Evolutionary conservation across 2,797 vertebrate genomes (phyloP).

Genomic region (Malacoraja senta): DNA sequence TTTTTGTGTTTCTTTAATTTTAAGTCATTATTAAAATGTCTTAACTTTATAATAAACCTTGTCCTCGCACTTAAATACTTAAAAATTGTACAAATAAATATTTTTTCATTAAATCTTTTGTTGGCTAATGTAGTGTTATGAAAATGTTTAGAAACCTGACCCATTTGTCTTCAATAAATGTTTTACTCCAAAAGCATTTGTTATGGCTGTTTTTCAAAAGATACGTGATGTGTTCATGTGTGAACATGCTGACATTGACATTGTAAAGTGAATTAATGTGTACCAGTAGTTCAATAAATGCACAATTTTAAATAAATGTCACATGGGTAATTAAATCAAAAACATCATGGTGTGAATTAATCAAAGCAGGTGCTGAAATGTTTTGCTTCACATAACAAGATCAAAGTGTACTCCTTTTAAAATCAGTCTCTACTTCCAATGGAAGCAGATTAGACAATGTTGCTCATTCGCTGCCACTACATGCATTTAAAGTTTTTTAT

Average conservation of each 20-base stretch:
- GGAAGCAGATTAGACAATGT: constrained; percentile 27
- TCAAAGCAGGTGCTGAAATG: constrained; percentile 37
- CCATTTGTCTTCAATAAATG: constrained; percentile 38
- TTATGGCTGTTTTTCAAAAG: constrained; percentile 36
- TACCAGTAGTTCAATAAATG: constrained; percentile 26
- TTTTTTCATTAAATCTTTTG: constrained; percentile 22
- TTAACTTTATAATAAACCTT: neutral
- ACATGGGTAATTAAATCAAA: constrained; percentile 33
- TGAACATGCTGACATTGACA: constrained; percentile 38
- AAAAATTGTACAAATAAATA: constrained; percentile 19
- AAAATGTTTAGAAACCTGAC: constrained; percentile 27
- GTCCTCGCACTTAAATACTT: neutral
- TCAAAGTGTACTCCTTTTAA: constrained; percentile 31
- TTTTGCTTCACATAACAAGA: constrained; percentile 34
- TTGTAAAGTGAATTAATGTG: constrained; percentile 37
- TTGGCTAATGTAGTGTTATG: neutral
- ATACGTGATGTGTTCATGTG: constrained; percentile 21
- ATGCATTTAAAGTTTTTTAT: constrained; percentile 4
- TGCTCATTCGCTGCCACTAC: neutral
- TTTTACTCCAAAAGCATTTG: constrained; percentile 34
- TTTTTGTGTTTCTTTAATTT: neutral
- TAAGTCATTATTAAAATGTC: neutral
- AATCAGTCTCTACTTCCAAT: neutral
- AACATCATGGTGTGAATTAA: constrained; percentile 35
- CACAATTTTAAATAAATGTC: constrained; percentile 34